Percentiles rank a stretch among this genome's conserved stretches.
Evolutionary conservation across 2,797 vertebrate genomes (phyloP).

Genomic region (Oreortyx pictus): DNA sequence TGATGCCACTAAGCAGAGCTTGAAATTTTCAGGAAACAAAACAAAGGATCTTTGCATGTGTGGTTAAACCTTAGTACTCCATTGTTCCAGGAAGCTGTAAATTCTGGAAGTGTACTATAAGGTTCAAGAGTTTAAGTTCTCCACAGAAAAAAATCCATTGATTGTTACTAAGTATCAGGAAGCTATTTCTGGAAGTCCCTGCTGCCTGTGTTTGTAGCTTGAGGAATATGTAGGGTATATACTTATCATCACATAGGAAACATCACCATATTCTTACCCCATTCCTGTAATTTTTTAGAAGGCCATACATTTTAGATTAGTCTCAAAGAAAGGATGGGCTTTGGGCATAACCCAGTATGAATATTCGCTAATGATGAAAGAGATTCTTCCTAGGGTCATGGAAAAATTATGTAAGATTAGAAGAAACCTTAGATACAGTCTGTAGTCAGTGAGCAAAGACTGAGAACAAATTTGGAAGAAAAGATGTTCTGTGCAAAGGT

Average conservation of each 20-base stretch:
- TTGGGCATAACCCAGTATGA: neutral
- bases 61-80: too few species aligned
- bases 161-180: neutral
- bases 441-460: neutral
- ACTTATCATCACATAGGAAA: neutral
- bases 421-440: neutral
- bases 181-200: neutral
- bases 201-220: rapidly evolving
- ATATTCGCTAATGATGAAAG: neutral
- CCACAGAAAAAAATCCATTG: neutral
- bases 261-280: neutral
- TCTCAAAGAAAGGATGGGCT: neutral
- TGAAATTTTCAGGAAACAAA: neutral
- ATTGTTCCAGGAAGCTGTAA: neutral
- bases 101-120: neutral
- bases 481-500: neutral
- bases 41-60: neutral
- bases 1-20: neutral
- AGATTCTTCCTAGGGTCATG: neutral
- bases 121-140: slow-evolving; percentile 6
- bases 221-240: neutral
- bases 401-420: neutral
- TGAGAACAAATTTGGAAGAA: neutral
- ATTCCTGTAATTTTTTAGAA: neutral
- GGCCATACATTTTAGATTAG: neutral